Percentiles rank a stretch among this genome's conserved stretches.
These are phyloP conservation scores for Poeciliopsis turneri DNA, from an alignment of 2,797 vertebrate species.

Conservation along the genomic window DNA sequence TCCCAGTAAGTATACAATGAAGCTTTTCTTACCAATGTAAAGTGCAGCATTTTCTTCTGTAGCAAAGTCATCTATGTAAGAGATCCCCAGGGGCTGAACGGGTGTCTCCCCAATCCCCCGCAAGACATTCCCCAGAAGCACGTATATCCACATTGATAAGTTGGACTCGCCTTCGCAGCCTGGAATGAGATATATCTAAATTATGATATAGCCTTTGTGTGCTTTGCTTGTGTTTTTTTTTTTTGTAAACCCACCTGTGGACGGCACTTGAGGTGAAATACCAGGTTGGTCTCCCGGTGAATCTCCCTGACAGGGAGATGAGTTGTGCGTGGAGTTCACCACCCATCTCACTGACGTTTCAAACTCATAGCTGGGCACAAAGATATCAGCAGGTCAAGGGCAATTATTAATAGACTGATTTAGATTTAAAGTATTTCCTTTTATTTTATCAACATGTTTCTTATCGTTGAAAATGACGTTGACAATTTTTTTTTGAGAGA, in stretches of 20 bases:
- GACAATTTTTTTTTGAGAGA: not conserved
- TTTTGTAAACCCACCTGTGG: conserved; percentile 54
- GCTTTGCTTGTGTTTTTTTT: not conserved
- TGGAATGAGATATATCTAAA: conserved; percentile 21
- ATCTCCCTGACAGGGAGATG: conserved; percentile 82
- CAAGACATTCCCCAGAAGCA: conserved; percentile 80
- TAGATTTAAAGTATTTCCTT: too few relatives aligned
- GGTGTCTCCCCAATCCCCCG: conserved; percentile 81
- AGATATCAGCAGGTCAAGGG: conserved; percentile 34
- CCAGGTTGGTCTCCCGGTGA: conserved; percentile 50
- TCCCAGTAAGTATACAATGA: not conserved
- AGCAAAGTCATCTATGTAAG: conserved; percentile 82
- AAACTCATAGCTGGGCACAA: conserved; percentile 85
- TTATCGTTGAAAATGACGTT: not conserved
- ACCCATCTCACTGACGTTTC: conserved; percentile 83
- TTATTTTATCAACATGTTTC: not conserved
- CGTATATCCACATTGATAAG: conserved; percentile 79
- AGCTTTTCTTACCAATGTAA: conserved; percentile 76
- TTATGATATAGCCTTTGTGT: not conserved
- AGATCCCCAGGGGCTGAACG: conserved; percentile 79
- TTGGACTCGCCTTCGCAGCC: conserved; percentile 76
- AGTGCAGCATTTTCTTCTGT: conserved; percentile 80
- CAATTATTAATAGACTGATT: too few relatives aligned
- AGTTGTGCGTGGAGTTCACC: conserved; percentile 82
- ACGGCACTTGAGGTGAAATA: conserved; percentile 53